A percentile compares a stretch with the other conserved stretches of the same genome.
Evolutionary conservation across 2,888 invertebrate species (phyloP).

Genomic region (Poecilus cupreus): DNA sequence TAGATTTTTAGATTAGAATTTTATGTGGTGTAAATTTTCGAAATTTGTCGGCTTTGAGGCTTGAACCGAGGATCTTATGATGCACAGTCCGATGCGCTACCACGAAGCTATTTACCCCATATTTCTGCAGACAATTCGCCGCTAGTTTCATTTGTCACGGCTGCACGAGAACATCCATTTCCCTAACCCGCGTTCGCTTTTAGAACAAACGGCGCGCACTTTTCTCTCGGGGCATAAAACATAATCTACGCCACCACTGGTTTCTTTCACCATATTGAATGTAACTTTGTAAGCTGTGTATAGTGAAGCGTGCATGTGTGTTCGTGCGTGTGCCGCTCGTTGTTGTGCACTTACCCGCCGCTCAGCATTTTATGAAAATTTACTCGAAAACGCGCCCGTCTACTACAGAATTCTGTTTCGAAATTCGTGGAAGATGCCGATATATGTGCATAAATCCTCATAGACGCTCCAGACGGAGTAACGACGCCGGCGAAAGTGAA

Average conservation of each 20-base stretch:
- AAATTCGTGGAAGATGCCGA: constrained; percentile 21
- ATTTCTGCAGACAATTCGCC: constrained; percentile 8
- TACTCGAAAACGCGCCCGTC: constrained; percentile 12
- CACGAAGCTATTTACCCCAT: too few relatives aligned
- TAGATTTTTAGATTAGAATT: too few relatives aligned
- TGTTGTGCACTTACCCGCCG: constrained; percentile 30
- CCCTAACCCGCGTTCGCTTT: constrained; percentile 3
- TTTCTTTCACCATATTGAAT: constrained; percentile 36
- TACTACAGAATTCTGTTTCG: constrained; percentile 2
- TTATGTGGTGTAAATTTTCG: too few relatives aligned
- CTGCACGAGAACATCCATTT: constrained; percentile 9
- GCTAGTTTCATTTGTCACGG: constrained; percentile 16
- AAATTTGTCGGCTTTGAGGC: too few relatives aligned
- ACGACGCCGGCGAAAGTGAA: not conserved
- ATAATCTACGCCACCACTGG: constrained; percentile 31
- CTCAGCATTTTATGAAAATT: constrained; percentile 30
- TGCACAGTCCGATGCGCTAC: too few relatives aligned
- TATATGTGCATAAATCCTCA: constrained; percentile 10
- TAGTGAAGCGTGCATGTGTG: not conserved
- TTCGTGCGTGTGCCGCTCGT: not conserved
- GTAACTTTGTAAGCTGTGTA: constrained; percentile 22
- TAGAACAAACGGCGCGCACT: constrained; percentile 28
- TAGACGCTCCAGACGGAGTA: not conserved
- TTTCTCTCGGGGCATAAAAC: constrained; percentile 21
- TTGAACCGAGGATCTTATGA: too few relatives aligned